Conservation (phyloP, 2,888 invertebrate species). For the Cinara cedri region DNA sequence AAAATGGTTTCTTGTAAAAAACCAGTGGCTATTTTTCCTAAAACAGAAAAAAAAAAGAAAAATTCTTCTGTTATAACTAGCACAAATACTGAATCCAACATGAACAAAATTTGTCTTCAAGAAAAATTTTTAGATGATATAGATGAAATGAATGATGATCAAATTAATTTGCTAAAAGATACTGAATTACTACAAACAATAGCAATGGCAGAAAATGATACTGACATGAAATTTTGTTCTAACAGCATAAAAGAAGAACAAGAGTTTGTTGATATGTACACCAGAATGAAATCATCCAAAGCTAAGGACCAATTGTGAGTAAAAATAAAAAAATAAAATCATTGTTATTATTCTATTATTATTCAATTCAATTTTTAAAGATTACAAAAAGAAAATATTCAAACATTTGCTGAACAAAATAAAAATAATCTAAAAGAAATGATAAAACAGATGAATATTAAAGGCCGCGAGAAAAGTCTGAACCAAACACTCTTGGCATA, state of each 20-base stretch:
- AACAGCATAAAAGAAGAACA: slow-evolving; percentile 37
- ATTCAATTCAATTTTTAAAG: slow-evolving; percentile 4
- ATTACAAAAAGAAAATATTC: slow-evolving; percentile 22
- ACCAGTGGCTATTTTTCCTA: slow-evolving; percentile 65
- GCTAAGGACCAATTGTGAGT: slow-evolving; percentile 19
- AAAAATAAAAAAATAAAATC: not conserved
- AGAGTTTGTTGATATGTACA: not conserved
- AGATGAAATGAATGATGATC: slow-evolving; percentile 49
- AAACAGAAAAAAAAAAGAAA: slow-evolving; percentile 67
- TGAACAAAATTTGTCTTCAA: slow-evolving; percentile 53
- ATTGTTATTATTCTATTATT: not conserved
- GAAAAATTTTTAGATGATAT: slow-evolving; percentile 64
- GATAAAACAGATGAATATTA: slow-evolving; percentile 31
- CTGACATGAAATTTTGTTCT: slow-evolving; percentile 63
- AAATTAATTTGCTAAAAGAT: slow-evolving; percentile 40
- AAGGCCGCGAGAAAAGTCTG: slow-evolving; percentile 65
- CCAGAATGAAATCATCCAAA: not conserved
- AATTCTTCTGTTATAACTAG: slow-evolving; percentile 61
- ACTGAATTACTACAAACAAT: slow-evolving; percentile 44
- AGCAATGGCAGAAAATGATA: slow-evolving; percentile 64
- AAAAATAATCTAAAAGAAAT: slow-evolving; percentile 34
- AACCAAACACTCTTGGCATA: slow-evolving; percentile 70
- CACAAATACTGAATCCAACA: not conserved
- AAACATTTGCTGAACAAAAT: slow-evolving; percentile 12
- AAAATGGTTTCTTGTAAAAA: slow-evolving; percentile 59